Evolutionary conservation across 2,797 vertebrate species (phyloP).

Genomic region (Gastrophryne carolinensis): DNA sequence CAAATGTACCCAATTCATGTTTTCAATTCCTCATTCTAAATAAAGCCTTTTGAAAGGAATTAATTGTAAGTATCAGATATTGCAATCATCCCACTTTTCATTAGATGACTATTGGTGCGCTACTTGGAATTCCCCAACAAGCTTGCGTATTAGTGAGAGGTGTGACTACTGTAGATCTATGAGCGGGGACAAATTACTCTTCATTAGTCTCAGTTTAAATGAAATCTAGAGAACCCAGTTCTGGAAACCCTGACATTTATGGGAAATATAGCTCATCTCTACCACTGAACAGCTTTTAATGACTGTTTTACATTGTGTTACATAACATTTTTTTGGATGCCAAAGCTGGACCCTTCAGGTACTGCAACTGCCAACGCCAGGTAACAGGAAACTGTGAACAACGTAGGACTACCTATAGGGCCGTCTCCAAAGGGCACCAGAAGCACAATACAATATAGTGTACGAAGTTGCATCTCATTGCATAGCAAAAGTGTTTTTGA

Average conservation of each 20-base stretch:
- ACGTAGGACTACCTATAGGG: too few relatives aligned
- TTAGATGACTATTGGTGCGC: slow-evolving; percentile 25
- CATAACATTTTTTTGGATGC: too few relatives aligned
- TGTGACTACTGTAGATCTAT: background rate
- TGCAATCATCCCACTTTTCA: slow-evolving; percentile 36
- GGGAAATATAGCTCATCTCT: slow-evolving; percentile 8
- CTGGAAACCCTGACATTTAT: background rate
- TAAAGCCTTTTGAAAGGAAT: slow-evolving; percentile 15
- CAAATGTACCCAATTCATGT: background rate
- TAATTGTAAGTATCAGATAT: slow-evolving; percentile 30
- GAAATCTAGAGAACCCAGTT: background rate
- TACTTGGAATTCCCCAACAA: slow-evolving; percentile 39
- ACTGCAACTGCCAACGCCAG: too few relatives aligned
- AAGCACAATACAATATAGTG: too few relatives aligned
- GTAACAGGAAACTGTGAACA: too few relatives aligned
- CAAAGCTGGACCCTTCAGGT: too few relatives aligned
- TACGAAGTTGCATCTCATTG: too few relatives aligned
- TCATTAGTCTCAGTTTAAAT: background rate
- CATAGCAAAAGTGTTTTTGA: too few relatives aligned
- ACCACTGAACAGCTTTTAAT: background rate
- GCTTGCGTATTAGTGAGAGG: background rate
- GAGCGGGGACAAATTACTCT: background rate
- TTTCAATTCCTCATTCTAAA: slow-evolving; percentile 50
- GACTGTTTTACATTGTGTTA: too few relatives aligned
- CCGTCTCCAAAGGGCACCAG: too few relatives aligned